Evolutionary conservation across 1,140 invertebrate genomes (phyloP).

Genomic region (Trachelipus rathkii): DNA sequence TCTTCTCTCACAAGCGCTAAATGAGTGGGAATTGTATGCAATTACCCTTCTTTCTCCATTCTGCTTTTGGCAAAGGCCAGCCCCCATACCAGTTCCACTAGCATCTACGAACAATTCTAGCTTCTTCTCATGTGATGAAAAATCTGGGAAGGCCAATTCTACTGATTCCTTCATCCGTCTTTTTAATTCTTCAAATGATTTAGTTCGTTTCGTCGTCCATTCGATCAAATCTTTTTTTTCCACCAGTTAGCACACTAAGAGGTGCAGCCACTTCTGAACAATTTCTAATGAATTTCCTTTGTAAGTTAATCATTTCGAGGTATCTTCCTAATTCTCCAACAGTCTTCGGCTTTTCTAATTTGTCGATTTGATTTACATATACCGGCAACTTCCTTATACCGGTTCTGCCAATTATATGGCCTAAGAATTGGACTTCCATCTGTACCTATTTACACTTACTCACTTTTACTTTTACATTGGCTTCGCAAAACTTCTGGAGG

Average conservation of each 20-base stretch:
- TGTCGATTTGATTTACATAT: neutral
- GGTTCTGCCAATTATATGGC: neutral
- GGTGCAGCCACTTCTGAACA: neutral
- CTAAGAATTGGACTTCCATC: neutral
- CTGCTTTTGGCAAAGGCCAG: neutral
- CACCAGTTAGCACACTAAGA: neutral
- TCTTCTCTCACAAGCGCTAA: slow-evolving; percentile 3
- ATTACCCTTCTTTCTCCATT: neutral
- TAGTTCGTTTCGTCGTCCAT: neutral
- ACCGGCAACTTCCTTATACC: neutral
- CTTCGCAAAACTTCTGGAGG: neutral
- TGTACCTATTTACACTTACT: neutral
- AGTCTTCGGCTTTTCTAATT: neutral
- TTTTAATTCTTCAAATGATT: neutral
- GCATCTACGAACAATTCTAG: slow-evolving; percentile 1
- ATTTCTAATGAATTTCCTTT: neutral
- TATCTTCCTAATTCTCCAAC: neutral
- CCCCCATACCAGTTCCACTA: neutral
- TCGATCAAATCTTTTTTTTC: neutral
- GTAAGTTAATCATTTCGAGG: slow-evolving; percentile 2
- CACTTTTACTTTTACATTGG: neutral
- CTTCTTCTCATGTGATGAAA: neutral
- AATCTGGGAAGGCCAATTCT: slow-evolving; percentile 6
- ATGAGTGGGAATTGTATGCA: neutral
- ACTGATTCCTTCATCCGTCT: neutral